Conservation (phyloP, 2,113 vertebrate genomes). For the Nerophis ophidion region DNA sequence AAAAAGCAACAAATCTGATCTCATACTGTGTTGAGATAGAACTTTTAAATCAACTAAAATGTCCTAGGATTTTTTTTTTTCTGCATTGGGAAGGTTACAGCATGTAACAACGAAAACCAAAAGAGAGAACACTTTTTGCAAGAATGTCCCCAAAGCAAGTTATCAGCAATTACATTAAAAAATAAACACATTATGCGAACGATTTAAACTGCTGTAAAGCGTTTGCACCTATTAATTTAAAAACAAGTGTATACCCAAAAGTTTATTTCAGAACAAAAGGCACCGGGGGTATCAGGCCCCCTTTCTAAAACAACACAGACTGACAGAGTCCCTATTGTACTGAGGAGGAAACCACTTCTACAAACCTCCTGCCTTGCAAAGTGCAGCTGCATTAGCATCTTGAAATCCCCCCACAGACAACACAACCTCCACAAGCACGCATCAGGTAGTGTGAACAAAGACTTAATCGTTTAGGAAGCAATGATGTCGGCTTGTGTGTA, state of each 20-base stretch:
- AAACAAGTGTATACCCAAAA: neutral
- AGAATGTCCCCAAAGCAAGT: slow-evolving; percentile 13
- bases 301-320: slow-evolving; percentile 69
- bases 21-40: slow-evolving; percentile 1
- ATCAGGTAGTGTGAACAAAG: neutral
- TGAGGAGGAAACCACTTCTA: slow-evolving; percentile 61
- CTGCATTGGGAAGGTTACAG: neutral
- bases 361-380: slow-evolving; percentile 32
- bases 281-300: slow-evolving; percentile 59
- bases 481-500: neutral
- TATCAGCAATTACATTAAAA: neutral
- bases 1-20: slow-evolving; percentile 29
- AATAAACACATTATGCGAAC: neutral
- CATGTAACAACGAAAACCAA: slow-evolving; percentile 29
- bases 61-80: neutral
- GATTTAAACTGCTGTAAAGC: neutral
- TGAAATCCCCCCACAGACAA: slow-evolving; percentile 30
- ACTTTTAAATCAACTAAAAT: neutral
- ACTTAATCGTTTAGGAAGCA: neutral
- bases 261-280: slow-evolving; percentile 50
- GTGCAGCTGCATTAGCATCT: slow-evolving; percentile 51
- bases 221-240: neutral
- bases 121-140: neutral
- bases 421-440: slow-evolving; percentile 11
- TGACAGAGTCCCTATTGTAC: slow-evolving; percentile 66